Conservation (phyloP, 1,140 invertebrate genomes). For the Thereuonema tuberculata region DNA sequence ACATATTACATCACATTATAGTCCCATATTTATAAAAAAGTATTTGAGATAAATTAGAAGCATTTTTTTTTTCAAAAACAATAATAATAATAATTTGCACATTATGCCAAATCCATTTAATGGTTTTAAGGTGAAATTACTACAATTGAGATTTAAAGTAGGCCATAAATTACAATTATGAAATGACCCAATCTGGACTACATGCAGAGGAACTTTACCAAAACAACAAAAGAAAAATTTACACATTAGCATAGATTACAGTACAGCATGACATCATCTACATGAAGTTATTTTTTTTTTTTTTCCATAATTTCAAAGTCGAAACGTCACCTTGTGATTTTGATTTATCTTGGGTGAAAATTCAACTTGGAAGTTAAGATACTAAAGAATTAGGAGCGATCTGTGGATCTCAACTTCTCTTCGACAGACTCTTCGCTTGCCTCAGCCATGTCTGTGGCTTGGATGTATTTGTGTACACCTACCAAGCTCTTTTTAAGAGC, state of each 20-base stretch:
- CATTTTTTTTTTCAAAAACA: too few species aligned
- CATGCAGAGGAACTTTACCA: background rate
- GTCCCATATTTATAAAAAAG: too few species aligned
- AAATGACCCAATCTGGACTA: constrained; percentile 4
- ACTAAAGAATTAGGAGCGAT: constrained; percentile 56
- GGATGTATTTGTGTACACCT: constrained; percentile 92
- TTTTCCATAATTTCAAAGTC: background rate
- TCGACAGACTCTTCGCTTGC: constrained; percentile 80
- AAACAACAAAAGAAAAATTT: background rate
- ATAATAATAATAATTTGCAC: too few species aligned
- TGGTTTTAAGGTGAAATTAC: too few species aligned
- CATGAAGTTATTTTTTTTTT: background rate
- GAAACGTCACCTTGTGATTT: background rate
- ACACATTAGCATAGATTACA: background rate
- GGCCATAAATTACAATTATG: too few species aligned
- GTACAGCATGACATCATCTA: constrained; percentile 3
- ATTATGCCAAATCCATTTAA: too few species aligned
- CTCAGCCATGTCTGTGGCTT: constrained; percentile 78
- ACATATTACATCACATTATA: too few species aligned
- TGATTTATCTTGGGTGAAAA: background rate
- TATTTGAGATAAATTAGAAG: too few species aligned
- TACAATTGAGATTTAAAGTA: too few species aligned
- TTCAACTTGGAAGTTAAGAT: background rate
- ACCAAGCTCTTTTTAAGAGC: constrained; percentile 88
- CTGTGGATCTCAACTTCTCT: constrained; percentile 78